These are phyloP conservation scores for Sinodicranocentrus sp. DNA, from an alignment of 2,888 invertebrate genomes.

Conservation along the genomic window DNA sequence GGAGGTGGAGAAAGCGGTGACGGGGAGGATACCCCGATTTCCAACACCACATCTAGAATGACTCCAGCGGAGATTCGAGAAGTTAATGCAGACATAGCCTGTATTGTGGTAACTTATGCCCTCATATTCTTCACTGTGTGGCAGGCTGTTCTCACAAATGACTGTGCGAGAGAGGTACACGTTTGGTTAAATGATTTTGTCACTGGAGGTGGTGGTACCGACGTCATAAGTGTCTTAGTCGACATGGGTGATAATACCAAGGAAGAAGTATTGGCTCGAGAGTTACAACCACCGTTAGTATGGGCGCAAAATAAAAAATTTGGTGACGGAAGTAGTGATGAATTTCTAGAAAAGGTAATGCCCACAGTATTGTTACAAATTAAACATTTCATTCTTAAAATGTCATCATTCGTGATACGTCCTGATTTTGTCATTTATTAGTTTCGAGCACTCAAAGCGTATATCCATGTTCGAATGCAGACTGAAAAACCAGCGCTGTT, in stretches of 20 bases:
- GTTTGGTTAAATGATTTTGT: constrained; percentile 74
- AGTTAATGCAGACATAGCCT: constrained; percentile 59
- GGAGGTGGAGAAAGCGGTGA: too few species aligned
- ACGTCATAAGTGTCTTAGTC: constrained; percentile 14
- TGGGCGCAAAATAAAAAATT: constrained; percentile 29
- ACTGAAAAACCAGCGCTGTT: constrained; percentile 71
- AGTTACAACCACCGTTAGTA: background rate
- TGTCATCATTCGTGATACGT: background rate
- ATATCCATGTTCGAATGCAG: constrained; percentile 74
- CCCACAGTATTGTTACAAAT: too few species aligned
- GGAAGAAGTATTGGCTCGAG: background rate
- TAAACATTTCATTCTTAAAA: too few species aligned
- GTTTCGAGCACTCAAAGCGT: constrained; percentile 72
- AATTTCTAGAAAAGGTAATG: constrained; percentile 61
- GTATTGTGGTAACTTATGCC: constrained; percentile 41
- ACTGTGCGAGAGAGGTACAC: constrained; percentile 70
- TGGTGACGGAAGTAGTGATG: constrained; percentile 9
- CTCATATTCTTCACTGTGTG: constrained; percentile 66
- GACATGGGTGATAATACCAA: constrained; percentile 25
- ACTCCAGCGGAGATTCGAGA: constrained; percentile 43
- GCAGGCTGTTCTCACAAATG: constrained; percentile 71
- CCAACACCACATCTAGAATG: background rate
- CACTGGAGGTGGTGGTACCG: constrained; percentile 43
- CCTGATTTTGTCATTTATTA: constrained; percentile 24
- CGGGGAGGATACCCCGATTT: too few species aligned